Evolutionary conservation across 1,140 invertebrate genomes (phyloP), one percentile per base, ranked within the genome.

Genomic region (Triops cancriformis): DNA sequence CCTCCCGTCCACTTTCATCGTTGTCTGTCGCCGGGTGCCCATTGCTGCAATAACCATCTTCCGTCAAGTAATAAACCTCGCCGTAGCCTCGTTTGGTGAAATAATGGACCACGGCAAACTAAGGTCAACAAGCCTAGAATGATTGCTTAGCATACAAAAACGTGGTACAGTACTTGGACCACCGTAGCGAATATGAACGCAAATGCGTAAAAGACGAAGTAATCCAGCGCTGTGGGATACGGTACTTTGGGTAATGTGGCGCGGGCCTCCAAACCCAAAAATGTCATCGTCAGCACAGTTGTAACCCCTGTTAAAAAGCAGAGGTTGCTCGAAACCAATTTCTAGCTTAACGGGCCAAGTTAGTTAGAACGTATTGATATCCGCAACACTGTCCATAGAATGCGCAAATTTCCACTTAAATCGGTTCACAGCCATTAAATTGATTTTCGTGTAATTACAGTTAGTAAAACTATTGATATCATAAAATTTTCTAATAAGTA

Each of bases 71-170:
- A 83, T 93, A 93, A 81, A 91, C 91, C 82, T 95, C 94, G 0
- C 93, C 94, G 11, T 91, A 94, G 14, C 93, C 93, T 80, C 93
- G 91, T 84, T 95, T 96, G 5, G 94, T 96, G 84, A 93, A 95
- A 82, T 94, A 94, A 83, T 96, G 94, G 0, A 96, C 94, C 7
- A 94, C 88, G 6, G 93, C 93, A 84, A 95, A 96, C 87, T 91
- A 82, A 73, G 82, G 83, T 73, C 79, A 84, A 76, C 26, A 79
- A 73, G 27, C 73, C 73, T 37, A 37, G 31, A 37, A 37, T 37
- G 7, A 2, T 2, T 37, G 31, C 31, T 37, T 37, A 4, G 31
- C 7, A 7, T 37, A 37, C 31, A 37, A 37, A 37, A 37, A 37
- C 31, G 31, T 37, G 10, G 18, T 18, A n/a, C 51, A n/a, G 81